Percentiles rank a stretch among this genome's conserved stretches.
Evolutionary conservation across 2,113 vertebrate species (phyloP).

Genomic region (Psittacus erithacus): DNA sequence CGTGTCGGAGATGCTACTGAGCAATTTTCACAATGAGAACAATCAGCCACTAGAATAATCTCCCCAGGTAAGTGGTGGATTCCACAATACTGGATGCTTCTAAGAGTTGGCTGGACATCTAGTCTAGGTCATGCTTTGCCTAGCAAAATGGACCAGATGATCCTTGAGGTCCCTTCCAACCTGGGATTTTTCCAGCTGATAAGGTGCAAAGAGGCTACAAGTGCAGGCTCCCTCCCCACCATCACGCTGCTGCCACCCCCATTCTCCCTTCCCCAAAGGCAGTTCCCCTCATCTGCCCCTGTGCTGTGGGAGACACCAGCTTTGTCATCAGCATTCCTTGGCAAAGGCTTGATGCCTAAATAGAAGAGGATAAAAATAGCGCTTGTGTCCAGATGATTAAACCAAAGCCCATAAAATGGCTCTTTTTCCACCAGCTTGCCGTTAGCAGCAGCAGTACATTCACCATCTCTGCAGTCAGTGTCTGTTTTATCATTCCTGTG

Average conservation of each 20-base stretch:
- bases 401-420: background rate
- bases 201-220: accelerated
- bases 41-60: background rate
- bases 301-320: background rate
- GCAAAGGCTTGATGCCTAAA: background rate
- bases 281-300: background rate
- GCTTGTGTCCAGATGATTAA: background rate
- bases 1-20: accelerated
- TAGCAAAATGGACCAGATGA: background rate
- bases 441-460: background rate
- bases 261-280: background rate
- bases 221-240: accelerated
- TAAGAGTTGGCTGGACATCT: background rate
- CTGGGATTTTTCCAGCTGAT: background rate
- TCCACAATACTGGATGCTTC: background rate
- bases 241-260: accelerated
- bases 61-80: background rate
- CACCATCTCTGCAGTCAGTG: background rate
- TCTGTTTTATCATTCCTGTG: background rate
- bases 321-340: background rate
- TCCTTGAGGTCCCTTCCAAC: background rate
- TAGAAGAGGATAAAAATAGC: background rate
- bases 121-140: background rate
- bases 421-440: background rate
- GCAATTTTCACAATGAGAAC: background rate